Evolutionary conservation across 2,113 vertebrate species (phyloP).

Genomic region (Oncorhynchus keta): DNA sequence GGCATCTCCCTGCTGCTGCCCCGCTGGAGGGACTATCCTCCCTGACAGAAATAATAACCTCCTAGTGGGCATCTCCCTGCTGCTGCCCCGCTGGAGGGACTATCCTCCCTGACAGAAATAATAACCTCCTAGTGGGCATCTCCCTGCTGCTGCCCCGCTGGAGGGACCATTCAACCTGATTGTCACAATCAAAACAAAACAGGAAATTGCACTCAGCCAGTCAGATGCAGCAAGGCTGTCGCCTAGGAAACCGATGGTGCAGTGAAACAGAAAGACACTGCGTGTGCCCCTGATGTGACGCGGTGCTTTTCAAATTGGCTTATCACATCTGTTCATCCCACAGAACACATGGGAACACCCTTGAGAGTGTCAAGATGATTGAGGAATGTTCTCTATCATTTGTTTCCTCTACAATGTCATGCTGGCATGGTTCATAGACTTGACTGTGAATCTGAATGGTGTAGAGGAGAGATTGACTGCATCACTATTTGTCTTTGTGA

Average conservation of each 20-base stretch:
- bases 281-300: background rate
- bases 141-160: background rate
- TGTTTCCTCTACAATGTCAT: background rate
- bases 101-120: background rate
- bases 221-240: background rate
- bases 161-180: background rate
- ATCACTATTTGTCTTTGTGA: too few relatives aligned
- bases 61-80: background rate
- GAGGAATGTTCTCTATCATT: background rate
- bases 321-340: background rate
- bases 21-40: too few relatives aligned
- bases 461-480: too few relatives aligned
- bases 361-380: background rate
- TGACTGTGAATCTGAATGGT: background rate
- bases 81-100: background rate
- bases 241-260: background rate
- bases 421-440: background rate
- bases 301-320: background rate
- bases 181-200: constrained; percentile 8
- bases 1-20: too few relatives aligned
- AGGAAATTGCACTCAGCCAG: constrained; percentile 1
- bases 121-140: background rate
- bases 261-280: background rate
- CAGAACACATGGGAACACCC: background rate
- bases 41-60: background rate